These are phyloP conservation scores for Blennius ocellaris DNA, from an alignment of 2,113 vertebrate genomes.

Conservation along the genomic window DNA sequence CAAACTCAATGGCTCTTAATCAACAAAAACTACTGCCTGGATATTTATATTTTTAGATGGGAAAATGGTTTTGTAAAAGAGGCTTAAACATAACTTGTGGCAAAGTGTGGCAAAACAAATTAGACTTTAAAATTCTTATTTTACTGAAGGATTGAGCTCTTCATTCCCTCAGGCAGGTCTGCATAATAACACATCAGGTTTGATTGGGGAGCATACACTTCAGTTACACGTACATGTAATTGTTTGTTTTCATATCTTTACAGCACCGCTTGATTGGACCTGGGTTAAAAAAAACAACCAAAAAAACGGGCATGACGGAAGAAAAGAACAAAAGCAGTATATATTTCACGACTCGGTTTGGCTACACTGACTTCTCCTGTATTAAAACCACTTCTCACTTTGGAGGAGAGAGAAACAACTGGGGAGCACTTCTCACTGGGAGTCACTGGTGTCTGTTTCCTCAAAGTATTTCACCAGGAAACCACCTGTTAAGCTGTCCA, in stretches of 20 bases:
- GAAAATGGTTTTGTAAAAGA: not conserved
- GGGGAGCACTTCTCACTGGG: not conserved
- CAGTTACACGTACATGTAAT: not conserved
- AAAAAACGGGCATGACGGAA: not conserved
- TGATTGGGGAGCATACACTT: slow-evolving; percentile 16
- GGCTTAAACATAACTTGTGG: not conserved
- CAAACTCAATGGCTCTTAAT: not conserved
- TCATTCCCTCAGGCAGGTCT: not conserved
- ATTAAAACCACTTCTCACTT: not conserved
- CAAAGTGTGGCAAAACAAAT: not conserved
- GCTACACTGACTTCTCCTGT: not conserved
- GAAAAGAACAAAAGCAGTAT: not conserved
- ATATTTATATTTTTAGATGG: not conserved
- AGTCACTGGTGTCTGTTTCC: slow-evolving; percentile 1
- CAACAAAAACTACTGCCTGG: not conserved
- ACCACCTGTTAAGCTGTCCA: not conserved
- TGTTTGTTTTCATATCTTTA: slow-evolving; percentile 7
- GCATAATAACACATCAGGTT: slow-evolving; percentile 9
- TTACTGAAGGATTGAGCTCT: not conserved
- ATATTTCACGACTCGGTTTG: not conserved
- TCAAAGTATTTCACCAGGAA: not conserved
- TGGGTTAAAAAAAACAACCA: not conserved
- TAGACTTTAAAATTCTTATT: not conserved
- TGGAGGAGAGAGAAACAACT: not conserved
- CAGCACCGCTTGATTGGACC: not conserved